These are phyloP conservation scores for Mobula birostris DNA, from an alignment of 2,113 vertebrate genomes.

Conservation along the genomic window DNA sequence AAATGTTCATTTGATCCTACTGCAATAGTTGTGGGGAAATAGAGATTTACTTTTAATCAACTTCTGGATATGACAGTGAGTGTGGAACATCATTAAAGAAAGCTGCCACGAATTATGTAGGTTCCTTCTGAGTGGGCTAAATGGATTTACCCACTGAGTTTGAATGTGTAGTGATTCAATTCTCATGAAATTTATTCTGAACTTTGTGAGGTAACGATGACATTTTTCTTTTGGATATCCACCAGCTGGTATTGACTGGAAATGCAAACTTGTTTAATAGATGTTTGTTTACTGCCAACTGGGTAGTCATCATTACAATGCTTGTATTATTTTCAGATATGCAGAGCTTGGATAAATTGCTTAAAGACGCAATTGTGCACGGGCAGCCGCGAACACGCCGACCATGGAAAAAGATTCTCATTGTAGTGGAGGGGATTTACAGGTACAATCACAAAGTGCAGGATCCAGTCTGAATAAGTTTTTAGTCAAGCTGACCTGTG, in stretches of 20 bases:
- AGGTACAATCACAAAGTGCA: conserved; percentile 60
- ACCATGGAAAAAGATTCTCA: conserved; percentile 97
- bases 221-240: not conserved
- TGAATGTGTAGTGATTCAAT: not conserved
- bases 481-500: not conserved
- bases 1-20: not conserved
- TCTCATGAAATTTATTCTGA: not conserved
- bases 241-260: not conserved
- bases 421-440: conserved; percentile 93
- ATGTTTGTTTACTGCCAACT: conserved; percentile 2
- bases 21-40: not conserved
- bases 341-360: conserved; percentile 92
- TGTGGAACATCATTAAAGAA: not conserved
- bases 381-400: conserved; percentile 89
- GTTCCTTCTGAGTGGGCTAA: not conserved
- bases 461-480: not conserved
- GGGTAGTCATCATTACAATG: not conserved
- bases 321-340: conserved; percentile 69
- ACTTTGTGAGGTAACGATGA: not conserved
- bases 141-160: not conserved
- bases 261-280: not conserved
- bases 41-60: not conserved
- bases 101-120: not conserved
- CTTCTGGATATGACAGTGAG: not conserved
- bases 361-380: conserved; percentile 89